Evolutionary conservation across 2,113 vertebrate species (phyloP).

Genomic region (Antigone vipio): DNA sequence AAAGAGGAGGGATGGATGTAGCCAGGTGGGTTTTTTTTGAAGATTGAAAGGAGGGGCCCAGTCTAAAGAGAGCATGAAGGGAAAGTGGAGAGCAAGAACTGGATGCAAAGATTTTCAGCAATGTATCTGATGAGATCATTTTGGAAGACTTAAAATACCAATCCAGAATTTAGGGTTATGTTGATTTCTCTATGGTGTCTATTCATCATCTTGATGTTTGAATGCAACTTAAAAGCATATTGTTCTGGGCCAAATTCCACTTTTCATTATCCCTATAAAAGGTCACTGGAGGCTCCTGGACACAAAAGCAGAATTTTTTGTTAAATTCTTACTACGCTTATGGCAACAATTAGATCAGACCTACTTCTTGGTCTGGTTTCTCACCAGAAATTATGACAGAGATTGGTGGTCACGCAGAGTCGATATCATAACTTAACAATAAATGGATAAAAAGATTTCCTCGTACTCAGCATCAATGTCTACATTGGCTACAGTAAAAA

Average conservation of each 20-base stretch:
- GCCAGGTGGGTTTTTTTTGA: background rate
- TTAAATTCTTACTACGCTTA: background rate
- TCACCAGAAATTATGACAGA: background rate
- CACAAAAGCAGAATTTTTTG: background rate
- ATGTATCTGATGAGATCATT: background rate
- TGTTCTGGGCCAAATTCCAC: background rate
- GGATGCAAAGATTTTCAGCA: background rate
- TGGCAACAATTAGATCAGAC: background rate
- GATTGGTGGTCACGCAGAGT: background rate
- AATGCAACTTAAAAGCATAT: background rate
- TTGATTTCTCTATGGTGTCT: background rate
- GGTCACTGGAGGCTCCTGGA: background rate
- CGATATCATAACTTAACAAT: background rate
- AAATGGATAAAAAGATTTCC: background rate
- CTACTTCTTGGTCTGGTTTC: background rate
- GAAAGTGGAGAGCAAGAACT: background rate
- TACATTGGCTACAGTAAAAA: background rate
- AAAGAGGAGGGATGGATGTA: background rate
- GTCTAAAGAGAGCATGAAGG: background rate
- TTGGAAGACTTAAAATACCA: background rate
- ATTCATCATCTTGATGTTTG: background rate
- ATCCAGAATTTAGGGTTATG: background rate
- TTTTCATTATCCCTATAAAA: background rate
- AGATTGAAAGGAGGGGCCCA: background rate
- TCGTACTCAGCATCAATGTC: rapidly evolving